Base-by-base conservation (phyloP, 2,797 vertebrate genomes). In the Lepidocolaptes lacrymiger region DNA sequence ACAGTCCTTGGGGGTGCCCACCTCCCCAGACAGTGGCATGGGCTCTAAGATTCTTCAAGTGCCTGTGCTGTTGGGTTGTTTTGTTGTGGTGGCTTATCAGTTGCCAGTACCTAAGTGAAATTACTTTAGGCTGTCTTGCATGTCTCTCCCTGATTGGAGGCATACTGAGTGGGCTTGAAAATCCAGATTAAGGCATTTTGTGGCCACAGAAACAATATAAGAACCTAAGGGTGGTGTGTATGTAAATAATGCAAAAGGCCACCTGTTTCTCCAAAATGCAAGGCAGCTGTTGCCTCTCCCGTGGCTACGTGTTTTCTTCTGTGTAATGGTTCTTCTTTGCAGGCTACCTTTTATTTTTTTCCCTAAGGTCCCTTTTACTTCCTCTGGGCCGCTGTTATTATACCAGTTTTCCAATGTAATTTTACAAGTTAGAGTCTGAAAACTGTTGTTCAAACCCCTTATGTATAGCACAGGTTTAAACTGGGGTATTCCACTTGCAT, bases 101-200 rank as follows among this genome's bases (percentile, higher is more conserved):
- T 66, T 92, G 27, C 36, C 36, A 41, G 37, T 9, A 28, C 21
- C 12, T 48, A 52, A 22, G 39, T 34, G 27, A 30, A 30, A 14
- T 84, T 59, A 13, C 23, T 71, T 43, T 26, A 39, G 68, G n/a
- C 55, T 86, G 43, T 14, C 54, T 89, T 37, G 16, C 1, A 0
- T 43, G 8, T 17, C 32, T 69, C 32, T 41, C 13, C 27, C 46
- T 88, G 26, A 24, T 7, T 0, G 0, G 27, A 59, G n/a, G 10
- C 2, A 2, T 28, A 24, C 18, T 52, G 17, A 37, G 20, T 20
- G 59, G 7, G 30, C 61, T 56, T 10, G 1, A 64, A 89, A 79
- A 67, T 32, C 32, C 41, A 61, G 26, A 54, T 6, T 19, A 30
- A 63, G 27, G 5, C 23, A 36, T 72, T 78, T 90, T 36, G 17